phyloP scores from a whole-genome alignment of 2,888 invertebrate species.

The Anthoptus insignis region DNA sequence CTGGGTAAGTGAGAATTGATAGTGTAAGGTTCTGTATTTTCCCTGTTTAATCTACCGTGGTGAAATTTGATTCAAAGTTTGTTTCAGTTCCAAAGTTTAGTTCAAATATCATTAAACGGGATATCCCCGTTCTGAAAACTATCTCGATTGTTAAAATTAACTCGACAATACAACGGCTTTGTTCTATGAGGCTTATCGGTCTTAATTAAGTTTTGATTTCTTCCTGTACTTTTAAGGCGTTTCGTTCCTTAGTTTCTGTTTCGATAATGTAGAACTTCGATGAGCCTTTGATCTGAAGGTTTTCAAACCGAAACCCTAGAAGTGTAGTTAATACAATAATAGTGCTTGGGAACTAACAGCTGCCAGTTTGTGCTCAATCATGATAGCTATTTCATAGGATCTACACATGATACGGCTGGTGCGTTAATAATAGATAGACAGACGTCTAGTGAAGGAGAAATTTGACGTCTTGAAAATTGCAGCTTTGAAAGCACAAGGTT shows the following conservation, averaged over 20 bases:
- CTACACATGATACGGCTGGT: conserved; percentile 1
- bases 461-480: background rate
- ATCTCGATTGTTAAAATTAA: background rate
- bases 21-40: background rate
- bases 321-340: background rate
- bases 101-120: background rate
- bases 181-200: background rate
- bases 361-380: conserved; percentile 4
- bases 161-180: background rate
- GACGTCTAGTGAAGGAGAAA: background rate
- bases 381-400: conserved; percentile 2
- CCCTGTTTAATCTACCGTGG: background rate
- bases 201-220: no score
- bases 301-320: background rate
- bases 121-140: background rate
- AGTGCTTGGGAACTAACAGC: background rate
- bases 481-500: no score
- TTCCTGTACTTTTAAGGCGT: no score
- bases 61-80: background rate
- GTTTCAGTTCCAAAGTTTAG: background rate
- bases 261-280: no score
- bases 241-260: no score
- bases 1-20: background rate
- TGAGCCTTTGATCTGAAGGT: no score
- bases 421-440: background rate